Base-by-base conservation (phyloP, 1,140 invertebrate species). In the Leptopilina clavipes region DNA sequence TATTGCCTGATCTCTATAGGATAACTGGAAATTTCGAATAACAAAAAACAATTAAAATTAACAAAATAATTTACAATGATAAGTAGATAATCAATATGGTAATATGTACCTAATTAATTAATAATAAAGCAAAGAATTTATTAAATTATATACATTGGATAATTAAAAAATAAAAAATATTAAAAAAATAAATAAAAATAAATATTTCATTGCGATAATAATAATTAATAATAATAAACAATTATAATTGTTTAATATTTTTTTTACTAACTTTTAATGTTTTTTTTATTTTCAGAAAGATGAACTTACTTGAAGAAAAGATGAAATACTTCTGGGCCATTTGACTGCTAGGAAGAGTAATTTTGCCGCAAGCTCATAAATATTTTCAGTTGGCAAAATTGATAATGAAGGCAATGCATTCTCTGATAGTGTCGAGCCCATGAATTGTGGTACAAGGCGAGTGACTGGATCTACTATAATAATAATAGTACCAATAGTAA, bases 331-430 rank as follows among this genome's bases (percentile, higher is more conserved):
- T 79, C 93, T 92, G 0, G 95, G 93, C 94, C 95, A 96, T 84
- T 95, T 94, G 5, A 97, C 92, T 0, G 94, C 92, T 1, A 95
- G 86, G 82, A 95, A 94, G 9, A 97, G 88, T n/a, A 97, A 86
- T 85, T 95, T 95, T 1, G 95, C 94, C 1, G 95, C 94, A 1
- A 93, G 93, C 84, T 96, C 94, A 83, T 95, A 94, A 12, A 94
- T 88, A 75, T 92, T 93, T 82, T 95, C 94, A 45, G 89, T 87
- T 11, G 91, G 90, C 77, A 91, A 87, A 22, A 92, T 83, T 40
- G 87, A 89, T 48, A 88, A 86, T 70, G 79, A 76, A 40, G 86
- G 81, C 56, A 84, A 75, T 45, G 81, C 75, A 72, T 87, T 86
- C 18, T 90, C 89, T 10, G 87, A 76, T 0, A 78, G 59, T 7